Evolutionary conservation across 2,113 vertebrate species (phyloP), one percentile per base, ranked within the genome.

Genomic region (Patagioenas fasciata): DNA sequence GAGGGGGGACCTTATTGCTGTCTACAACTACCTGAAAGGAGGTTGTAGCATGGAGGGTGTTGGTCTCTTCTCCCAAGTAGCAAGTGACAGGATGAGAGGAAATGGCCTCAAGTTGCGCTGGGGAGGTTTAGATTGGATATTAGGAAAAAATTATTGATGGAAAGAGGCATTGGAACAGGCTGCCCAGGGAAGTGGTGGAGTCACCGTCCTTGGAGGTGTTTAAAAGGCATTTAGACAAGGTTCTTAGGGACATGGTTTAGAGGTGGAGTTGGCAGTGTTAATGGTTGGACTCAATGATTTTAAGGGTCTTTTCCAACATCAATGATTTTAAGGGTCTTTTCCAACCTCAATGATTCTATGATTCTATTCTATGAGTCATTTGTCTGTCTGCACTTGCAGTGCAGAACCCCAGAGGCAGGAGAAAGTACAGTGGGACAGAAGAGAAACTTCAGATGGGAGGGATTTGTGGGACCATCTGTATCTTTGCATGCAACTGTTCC

Each of bases 61-160:
- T 0, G 0, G 10, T 42, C 78, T 75, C 42, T 56, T 83, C 48
- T 84, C 18, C 2, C 4, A 73, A 5, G 16, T 42, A 47, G n/a
- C 21, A 9, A 54, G 25, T 0, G 4, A 84, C 1, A 56, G 16
- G 11, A 84, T 2, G 3, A 61, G 13, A 73, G 19, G 32, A 78
- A 81, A 87, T 3, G 11, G 19, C 32, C 32, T 65, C 50, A 81
- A 25, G 44, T 51, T 88, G 23, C 2, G 0, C 12, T 28, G 67
- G 8, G 21, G 29, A 85, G 6, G 8, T 71, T 82, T 61, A 58
- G n/a, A 28, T 5, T 58, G 28, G 42, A 9, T 34, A 72, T 58
- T 32, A 50, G 32, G 24, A 82, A 93, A 88, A 31, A 67, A 10
- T 60, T 82, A 10, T 75, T 89, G 38, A 72, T 32, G 0, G 1